phyloP scores from a whole-genome alignment of 2,797 vertebrate species.

The Rhyacichthys aspro region DNA sequence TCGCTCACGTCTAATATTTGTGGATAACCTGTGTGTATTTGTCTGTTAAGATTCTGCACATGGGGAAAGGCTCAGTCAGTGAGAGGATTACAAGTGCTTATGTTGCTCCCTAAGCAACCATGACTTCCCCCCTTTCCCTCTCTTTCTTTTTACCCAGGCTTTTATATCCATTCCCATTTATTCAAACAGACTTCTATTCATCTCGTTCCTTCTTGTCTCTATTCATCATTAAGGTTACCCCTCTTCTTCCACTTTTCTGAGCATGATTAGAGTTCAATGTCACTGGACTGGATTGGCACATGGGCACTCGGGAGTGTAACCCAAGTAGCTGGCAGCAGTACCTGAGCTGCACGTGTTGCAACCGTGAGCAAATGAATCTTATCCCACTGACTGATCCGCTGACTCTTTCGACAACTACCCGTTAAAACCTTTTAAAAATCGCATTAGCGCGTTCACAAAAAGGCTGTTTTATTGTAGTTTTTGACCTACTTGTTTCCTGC shows the following conservation, averaged over 20 bases:
- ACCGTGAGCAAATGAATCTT: slow-evolving; percentile 44
- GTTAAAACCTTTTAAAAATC: slow-evolving; percentile 4
- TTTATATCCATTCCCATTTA: background rate
- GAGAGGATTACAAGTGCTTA: slow-evolving; percentile 64
- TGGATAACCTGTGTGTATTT: slow-evolving; percentile 6
- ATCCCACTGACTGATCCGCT: slow-evolving; percentile 25
- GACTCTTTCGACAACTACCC: slow-evolving; percentile 9
- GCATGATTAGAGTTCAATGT: slow-evolving; percentile 4
- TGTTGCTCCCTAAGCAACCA: slow-evolving; percentile 56
- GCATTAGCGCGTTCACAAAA: slow-evolving; percentile 27
- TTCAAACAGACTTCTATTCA: background rate
- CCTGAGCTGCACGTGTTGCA: slow-evolving; percentile 41
- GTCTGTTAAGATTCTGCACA: slow-evolving; percentile 22
- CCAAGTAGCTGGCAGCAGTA: slow-evolving; percentile 45
- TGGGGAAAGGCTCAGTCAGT: slow-evolving; percentile 38
- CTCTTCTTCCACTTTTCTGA: slow-evolving; percentile 5
- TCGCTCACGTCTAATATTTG: slow-evolving; percentile 18
- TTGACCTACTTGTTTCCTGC: slow-evolving; percentile 20
- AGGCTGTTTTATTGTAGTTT: slow-evolving; percentile 3
- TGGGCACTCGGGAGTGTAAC: slow-evolving; percentile 26
- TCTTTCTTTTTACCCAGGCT: slow-evolving; percentile 1
- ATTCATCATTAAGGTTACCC: slow-evolving; percentile 3
- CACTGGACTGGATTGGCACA: slow-evolving; percentile 2
- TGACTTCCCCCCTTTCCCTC: slow-evolving; percentile 30
- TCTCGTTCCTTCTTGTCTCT: background rate